phyloP scores from a whole-genome alignment of 2,797 vertebrate genomes.

The Hypotaenidia philippensis region DNA sequence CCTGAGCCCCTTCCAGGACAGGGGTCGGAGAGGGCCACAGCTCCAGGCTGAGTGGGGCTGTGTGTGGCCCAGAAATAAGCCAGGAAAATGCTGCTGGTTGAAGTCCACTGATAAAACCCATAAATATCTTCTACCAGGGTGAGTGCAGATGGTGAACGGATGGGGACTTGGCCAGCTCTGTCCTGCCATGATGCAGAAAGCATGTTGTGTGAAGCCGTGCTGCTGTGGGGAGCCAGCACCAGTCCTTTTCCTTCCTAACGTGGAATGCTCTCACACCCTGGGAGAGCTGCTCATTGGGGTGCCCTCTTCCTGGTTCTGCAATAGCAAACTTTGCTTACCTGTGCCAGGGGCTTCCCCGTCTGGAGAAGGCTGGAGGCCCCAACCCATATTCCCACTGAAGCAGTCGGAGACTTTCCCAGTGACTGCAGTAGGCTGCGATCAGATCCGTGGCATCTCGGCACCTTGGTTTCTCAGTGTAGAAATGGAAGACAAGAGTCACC shows the following conservation, averaged over 20 bases:
- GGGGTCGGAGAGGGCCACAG: neutral
- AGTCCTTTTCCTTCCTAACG: fast-evolving
- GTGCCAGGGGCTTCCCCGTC: neutral
- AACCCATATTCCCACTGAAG: neutral
- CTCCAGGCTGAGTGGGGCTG: neutral
- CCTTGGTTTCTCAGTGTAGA: neutral
- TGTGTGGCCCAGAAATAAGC: neutral
- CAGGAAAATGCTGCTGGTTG: neutral
- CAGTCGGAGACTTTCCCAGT: neutral
- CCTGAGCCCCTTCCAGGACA: neutral
- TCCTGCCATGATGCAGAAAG: fast-evolving
- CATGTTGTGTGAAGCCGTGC: neutral
- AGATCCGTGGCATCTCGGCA: neutral
- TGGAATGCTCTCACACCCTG: fast-evolving
- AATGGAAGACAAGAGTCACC: neutral
- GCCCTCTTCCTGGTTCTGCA: neutral
- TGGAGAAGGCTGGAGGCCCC: neutral
- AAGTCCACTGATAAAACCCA: neutral
- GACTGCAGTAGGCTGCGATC: neutral
- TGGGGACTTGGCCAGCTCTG: neutral
- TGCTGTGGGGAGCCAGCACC: neutral
- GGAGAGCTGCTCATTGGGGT: neutral
- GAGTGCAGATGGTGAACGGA: neutral
- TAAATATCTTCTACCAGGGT: neutral
- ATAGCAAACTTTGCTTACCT: neutral